Conservation (phyloP, 53 echinoderm and acorn worm genomes). For the Antedon mediterranea region DNA sequence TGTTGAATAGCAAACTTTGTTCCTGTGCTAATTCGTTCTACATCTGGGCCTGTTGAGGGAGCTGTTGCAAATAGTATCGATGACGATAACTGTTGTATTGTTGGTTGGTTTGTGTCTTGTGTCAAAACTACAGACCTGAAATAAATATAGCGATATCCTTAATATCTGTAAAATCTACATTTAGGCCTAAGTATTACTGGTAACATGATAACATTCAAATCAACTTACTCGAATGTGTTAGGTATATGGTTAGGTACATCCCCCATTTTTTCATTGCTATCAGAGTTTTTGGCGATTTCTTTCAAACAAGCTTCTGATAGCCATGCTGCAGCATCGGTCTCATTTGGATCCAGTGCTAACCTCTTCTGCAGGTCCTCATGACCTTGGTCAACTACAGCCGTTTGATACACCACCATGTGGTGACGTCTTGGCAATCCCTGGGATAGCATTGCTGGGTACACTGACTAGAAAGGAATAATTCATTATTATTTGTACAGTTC, state of each 20-base stretch:
- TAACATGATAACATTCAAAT: too few species aligned
- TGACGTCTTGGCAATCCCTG: constrained; percentile 46
- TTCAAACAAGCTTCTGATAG: constrained; percentile 27
- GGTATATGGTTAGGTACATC: constrained; percentile 2
- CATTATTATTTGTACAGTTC: too few species aligned
- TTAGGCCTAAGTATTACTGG: too few species aligned
- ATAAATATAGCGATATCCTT: too few species aligned
- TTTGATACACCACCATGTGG: constrained; percentile 53
- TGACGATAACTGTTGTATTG: constrained; percentile 13
- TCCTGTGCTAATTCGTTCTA: constrained; percentile 61
- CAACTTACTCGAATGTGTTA: constrained; percentile 9
- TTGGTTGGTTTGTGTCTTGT: constrained; percentile 15
- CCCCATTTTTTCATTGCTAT: not conserved
- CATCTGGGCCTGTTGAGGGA: constrained; percentile 38
- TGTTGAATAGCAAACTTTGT: constrained; percentile 54
- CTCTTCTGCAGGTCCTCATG: constrained; percentile 27
- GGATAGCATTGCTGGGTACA: constrained; percentile 45
- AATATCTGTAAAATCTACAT: too few species aligned
- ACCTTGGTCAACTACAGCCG: constrained; percentile 18
- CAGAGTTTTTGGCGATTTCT: constrained; percentile 10
- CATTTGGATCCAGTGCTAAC: constrained; percentile 24
- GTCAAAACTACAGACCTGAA: constrained; percentile 31
- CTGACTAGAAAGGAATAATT: too few species aligned
- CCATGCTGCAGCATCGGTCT: constrained; percentile 58
- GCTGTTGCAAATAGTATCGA: constrained; percentile 27